Evolutionary conservation across 2,113 vertebrate genomes (phyloP).

Genomic region (Globicephala melas): DNA sequence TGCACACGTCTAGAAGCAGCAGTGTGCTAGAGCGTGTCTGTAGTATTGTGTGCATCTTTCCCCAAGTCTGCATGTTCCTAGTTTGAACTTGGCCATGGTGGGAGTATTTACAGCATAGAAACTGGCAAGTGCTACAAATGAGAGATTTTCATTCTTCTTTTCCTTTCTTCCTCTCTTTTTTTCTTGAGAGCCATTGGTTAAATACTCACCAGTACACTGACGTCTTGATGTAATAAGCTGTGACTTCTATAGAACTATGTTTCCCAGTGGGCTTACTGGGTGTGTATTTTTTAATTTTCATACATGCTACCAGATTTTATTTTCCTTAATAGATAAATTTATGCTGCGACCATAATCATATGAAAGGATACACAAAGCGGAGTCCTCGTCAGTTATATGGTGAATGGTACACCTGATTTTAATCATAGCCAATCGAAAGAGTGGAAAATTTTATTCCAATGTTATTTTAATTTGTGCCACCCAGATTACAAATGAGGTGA

Average conservation of each 20-base stretch:
- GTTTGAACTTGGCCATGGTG: not conserved
- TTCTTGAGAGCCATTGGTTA: not conserved
- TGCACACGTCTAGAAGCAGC: rapidly evolving
- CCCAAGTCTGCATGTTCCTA: not conserved
- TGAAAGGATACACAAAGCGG: not conserved
- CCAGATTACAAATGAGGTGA: not conserved
- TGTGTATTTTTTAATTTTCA: not conserved
- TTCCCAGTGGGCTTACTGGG: not conserved
- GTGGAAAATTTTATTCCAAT: not conserved
- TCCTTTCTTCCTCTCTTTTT: not conserved
- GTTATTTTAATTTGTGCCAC: not conserved
- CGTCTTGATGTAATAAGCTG: not conserved
- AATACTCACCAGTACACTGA: not conserved
- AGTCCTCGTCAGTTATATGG: not conserved
- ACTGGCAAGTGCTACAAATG: not conserved
- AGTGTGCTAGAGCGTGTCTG: not conserved
- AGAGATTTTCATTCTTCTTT: not conserved
- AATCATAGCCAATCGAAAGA: not conserved
- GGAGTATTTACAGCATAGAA: not conserved
- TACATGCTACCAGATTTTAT: not conserved
- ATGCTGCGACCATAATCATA: not conserved
- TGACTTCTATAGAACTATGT: not conserved
- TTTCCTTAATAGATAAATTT: not conserved
- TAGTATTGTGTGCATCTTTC: rapidly evolving
- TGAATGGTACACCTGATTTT: not conserved